A percentile compares a stretch with the other conserved stretches of the same genome.
Evolutionary conservation across 2,888 invertebrate genomes (phyloP).

Genomic region (Toxonevra muliebris): DNA sequence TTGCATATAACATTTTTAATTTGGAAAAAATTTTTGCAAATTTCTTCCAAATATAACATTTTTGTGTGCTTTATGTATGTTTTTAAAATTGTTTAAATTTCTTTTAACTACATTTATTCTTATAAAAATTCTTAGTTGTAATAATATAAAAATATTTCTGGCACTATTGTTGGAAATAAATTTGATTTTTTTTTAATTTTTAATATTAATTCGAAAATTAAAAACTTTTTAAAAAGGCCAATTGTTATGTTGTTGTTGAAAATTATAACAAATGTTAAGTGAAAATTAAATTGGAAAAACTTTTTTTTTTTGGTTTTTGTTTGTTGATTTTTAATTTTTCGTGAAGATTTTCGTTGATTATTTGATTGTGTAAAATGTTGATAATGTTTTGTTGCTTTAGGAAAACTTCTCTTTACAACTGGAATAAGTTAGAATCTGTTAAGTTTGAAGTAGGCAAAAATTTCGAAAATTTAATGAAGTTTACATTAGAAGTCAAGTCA

Average conservation of each 20-base stretch:
- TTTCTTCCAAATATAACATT: constrained; percentile 2
- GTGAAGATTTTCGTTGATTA: background rate
- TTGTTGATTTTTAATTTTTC: constrained; percentile 6
- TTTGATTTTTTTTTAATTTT: constrained; percentile 39
- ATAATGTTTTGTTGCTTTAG: background rate
- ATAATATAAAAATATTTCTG: constrained; percentile 60
- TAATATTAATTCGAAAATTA: constrained; percentile 34
- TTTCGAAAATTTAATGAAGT: too few species aligned
- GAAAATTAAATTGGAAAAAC: too few species aligned
- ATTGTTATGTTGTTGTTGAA: constrained; percentile 41
- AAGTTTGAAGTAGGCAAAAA: too few species aligned
- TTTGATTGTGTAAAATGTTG: constrained; percentile 2
- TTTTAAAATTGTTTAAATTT: constrained; percentile 21
- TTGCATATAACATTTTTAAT: too few species aligned
- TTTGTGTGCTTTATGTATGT: constrained; percentile 9
- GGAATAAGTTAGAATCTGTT: too few species aligned
- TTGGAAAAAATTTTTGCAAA: constrained; percentile 1
- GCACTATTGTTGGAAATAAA: constrained; percentile 65
- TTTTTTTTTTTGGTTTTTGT: background rate
- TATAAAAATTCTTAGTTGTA: constrained; percentile 25
- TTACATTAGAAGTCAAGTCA: too few species aligned
- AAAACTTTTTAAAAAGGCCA: constrained; percentile 35
- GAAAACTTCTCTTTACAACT: background rate
- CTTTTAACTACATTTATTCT: constrained; percentile 29
- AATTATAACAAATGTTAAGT: constrained; percentile 29